Conservation (phyloP, 2,888 invertebrate genomes). For the Abrostola triplasia region DNA sequence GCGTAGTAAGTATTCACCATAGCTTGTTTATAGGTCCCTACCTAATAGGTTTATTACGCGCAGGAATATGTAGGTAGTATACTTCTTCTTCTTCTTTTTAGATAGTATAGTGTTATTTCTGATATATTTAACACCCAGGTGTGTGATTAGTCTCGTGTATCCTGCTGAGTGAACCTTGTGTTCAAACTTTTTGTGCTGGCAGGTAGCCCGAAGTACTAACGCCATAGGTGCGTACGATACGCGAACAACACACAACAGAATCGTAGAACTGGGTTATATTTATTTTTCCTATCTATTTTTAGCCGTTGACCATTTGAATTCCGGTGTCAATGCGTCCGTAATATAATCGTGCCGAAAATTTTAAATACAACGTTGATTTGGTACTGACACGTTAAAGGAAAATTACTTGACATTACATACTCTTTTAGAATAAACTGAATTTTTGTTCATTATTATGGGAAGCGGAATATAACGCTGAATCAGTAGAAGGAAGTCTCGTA, state of each 20-base stretch:
- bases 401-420: not conserved
- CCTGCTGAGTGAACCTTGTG: conserved; percentile 18
- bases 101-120: too few species aligned
- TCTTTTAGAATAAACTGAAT: not conserved
- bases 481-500: too few species aligned
- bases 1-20: too few species aligned
- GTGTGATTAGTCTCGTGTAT: not conserved
- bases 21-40: too few species aligned
- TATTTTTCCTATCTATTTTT: conserved; percentile 55
- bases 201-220: conserved; percentile 28
- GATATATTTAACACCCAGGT: not conserved
- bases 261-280: conserved; percentile 53
- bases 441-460: not conserved
- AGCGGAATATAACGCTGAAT: not conserved
- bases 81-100: too few species aligned
- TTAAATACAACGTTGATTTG: conserved; percentile 15
- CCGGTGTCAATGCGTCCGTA: conserved; percentile 45
- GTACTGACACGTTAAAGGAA: conserved; percentile 1
- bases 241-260: conserved; percentile 17
- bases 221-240: conserved; percentile 27
- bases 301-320: conserved; percentile 45
- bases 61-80: too few species aligned
- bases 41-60: too few species aligned
- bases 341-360: conserved; percentile 45
- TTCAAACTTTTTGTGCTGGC: conserved; percentile 1